Base-by-base conservation (phyloP, 2,888 invertebrate species). In the Himalopsyche tibetana region DNA sequence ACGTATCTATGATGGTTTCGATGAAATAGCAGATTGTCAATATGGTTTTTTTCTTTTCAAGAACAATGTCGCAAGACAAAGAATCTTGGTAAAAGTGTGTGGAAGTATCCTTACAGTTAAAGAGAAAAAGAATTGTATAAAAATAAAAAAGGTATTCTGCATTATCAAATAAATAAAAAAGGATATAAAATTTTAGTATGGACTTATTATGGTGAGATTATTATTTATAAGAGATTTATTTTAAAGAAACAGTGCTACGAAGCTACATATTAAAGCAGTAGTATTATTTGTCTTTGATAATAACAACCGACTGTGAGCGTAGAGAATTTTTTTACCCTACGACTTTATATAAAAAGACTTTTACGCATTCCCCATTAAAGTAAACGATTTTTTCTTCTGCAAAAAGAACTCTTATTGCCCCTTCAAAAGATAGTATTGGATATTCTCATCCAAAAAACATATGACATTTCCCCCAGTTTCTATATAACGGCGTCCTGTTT, bases 401-500 rank as follows among this genome's bases (percentile, higher is more conserved):
- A 38, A 74, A 74, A 74, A 74, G 74, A 28, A 63, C 74, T 74
- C 74, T 74, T 36, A 74, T 36, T 15, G 74, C 74, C 74, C 36
- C 38, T 74, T 74, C 74, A 74, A 74, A 74, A 74, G 38, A 63
- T 15, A 36, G 74, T 74, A 74, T 74, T 74, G 74, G 74, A 74
- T 74, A 74, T 74, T 74, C 74, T 74, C 74, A 74, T 74, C 74
- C 15, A 36, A 74, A 38, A 74, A 28, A 74, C 74, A 74, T 74
- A 74, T 74, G 74, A 74, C 74, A 74, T 74, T 74, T 74, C 74
- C 74, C 74, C 74, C 5, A 36, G 74, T 36, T 2, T 28, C 36
- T 12, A 12, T 38, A 74, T 38, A 28, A 19, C 12, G 74, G 74
- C 36, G 74, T 36, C 12, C 74, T 74, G 74, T 74, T 74, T 74